A percentile compares a stretch with the other conserved stretches of the same genome.
phyloP scores from a whole-genome alignment of 2,113 vertebrate species.

The Parotia lawesii region DNA sequence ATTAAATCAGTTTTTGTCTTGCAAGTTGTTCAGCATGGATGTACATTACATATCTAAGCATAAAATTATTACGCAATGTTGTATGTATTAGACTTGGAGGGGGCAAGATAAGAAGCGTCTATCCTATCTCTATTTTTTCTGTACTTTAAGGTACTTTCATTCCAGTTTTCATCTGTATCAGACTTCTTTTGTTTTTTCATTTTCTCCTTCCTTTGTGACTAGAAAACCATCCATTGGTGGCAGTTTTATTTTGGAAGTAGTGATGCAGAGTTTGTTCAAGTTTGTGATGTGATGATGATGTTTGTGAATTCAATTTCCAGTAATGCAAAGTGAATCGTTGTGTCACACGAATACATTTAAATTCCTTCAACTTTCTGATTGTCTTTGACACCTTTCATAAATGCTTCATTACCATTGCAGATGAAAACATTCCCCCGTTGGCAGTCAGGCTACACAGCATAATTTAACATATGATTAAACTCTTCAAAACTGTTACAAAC shows the following conservation, averaged over 20 bases:
- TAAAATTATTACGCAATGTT: neutral
- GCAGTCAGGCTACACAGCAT: slow-evolving; percentile 21
- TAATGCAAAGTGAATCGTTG: neutral
- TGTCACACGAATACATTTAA: neutral
- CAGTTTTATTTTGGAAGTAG: neutral
- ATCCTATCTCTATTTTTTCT: neutral
- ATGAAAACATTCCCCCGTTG: slow-evolving; percentile 22
- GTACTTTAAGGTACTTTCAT: neutral
- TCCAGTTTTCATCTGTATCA: neutral
- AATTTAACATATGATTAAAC: slow-evolving; percentile 41
- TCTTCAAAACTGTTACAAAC: neutral
- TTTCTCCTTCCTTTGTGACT: neutral
- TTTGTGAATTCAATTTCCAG: neutral
- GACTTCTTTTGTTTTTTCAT: neutral
- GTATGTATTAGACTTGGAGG: neutral
- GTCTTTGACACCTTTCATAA: slow-evolving; percentile 41
- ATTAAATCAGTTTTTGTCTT: neutral
- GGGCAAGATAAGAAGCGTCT: neutral
- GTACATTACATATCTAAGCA: neutral
- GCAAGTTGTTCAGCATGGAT: neutral
- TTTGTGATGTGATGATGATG: neutral
- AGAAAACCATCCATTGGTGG: neutral
- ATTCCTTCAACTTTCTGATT: slow-evolving; percentile 44
- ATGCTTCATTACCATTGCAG: slow-evolving; percentile 48
- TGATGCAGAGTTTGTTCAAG: neutral